These are phyloP conservation scores for Coendou prehensilis DNA, from an alignment of 2,797 vertebrate species.

Conservation along the genomic window DNA sequence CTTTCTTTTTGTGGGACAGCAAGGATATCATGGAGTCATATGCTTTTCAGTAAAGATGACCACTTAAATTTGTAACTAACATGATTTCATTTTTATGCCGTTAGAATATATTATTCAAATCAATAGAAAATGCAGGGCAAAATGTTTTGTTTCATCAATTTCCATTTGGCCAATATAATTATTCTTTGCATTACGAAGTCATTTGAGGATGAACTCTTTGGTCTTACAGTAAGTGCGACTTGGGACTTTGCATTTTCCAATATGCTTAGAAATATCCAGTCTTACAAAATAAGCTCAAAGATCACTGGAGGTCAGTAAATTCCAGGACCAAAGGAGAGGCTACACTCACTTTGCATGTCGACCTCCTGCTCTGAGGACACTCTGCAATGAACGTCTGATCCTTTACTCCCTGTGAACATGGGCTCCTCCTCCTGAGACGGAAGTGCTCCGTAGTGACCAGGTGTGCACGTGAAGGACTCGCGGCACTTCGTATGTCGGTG, in stretches of 20 bases:
- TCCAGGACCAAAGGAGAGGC: neutral
- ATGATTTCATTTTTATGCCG: constrained; percentile 32
- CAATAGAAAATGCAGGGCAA: neutral
- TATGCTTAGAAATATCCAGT: neutral
- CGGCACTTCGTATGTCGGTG: neutral
- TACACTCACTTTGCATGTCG: too few relatives aligned
- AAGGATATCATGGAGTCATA: constrained; percentile 21
- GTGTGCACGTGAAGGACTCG: neutral
- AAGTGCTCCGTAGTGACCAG: neutral
- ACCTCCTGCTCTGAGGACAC: neutral
- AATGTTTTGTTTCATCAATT: constrained; percentile 15
- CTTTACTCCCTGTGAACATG: neutral
- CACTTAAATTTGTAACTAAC: constrained; percentile 60
- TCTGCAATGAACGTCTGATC: neutral
- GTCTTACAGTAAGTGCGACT: neutral
- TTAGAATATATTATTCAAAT: neutral
- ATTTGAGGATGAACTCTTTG: neutral
- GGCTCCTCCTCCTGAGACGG: neutral
- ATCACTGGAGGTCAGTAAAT: neutral
- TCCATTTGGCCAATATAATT: neutral
- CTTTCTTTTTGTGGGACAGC: constrained; percentile 44
- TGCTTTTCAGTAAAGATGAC: constrained; percentile 58
- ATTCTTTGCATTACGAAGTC: neutral
- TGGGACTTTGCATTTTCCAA: neutral
- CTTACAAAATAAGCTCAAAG: neutral